These are phyloP conservation scores for Podarcis muralis DNA, from an alignment of 2,113 vertebrate species.

Conservation along the genomic window DNA sequence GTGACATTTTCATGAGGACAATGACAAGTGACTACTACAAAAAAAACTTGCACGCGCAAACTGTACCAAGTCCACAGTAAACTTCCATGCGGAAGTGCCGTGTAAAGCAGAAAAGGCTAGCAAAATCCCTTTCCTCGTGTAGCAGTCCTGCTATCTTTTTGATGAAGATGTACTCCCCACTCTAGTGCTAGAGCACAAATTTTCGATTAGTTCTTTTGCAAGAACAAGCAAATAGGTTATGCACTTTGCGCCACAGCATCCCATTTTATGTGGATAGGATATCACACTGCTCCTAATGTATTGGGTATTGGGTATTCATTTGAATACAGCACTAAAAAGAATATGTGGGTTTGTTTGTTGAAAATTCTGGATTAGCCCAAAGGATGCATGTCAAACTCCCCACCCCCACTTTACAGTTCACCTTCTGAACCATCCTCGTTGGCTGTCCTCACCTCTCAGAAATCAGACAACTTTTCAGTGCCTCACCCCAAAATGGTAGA, in stretches of 20 bases:
- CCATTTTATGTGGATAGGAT: neutral
- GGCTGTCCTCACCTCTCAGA: neutral
- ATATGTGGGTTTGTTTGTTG: neutral
- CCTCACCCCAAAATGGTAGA: neutral
- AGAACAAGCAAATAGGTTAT: neutral
- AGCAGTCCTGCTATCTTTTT: neutral
- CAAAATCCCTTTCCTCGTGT: neutral
- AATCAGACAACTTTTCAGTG: neutral
- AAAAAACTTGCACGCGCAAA: too few species aligned
- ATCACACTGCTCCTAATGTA: neutral
- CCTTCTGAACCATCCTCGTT: neutral
- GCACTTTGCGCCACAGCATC: neutral
- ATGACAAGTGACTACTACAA: too few species aligned
- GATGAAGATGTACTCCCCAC: neutral
- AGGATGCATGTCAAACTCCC: neutral
- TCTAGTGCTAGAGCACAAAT: neutral
- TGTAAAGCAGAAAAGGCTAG: neutral
- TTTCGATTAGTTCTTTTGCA: neutral
- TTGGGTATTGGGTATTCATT: neutral
- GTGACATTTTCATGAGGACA: too few species aligned
- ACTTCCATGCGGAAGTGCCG: too few species aligned
- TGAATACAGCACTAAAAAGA: neutral
- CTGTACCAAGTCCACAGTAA: too few species aligned
- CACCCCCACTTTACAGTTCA: neutral
- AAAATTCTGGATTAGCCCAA: neutral